Evolutionary conservation across 2,797 vertebrate species (phyloP).

Genomic region (Poeciliopsis turneri): DNA sequence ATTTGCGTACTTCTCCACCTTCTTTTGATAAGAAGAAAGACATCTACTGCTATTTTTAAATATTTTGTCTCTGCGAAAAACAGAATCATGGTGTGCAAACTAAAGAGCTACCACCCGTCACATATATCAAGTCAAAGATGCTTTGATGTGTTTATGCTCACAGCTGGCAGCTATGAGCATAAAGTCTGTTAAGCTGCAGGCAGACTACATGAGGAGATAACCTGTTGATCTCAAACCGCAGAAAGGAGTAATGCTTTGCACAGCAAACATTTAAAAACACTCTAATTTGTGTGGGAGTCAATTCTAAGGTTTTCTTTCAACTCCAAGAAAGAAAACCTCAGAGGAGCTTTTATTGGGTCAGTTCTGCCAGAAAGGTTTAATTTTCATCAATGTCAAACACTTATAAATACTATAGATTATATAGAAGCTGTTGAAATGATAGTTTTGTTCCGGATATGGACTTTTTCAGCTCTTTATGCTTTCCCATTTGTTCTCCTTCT

Average conservation of each 20-base stretch:
- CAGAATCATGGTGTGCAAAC: background rate
- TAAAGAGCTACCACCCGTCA: background rate
- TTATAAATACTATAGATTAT: background rate
- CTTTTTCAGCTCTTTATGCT: background rate
- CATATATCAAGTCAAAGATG: background rate
- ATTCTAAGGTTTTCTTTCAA: background rate
- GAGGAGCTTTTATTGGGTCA: background rate
- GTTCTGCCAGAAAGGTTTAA: background rate
- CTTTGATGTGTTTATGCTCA: background rate
- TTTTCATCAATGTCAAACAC: background rate
- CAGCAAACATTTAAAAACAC: background rate
- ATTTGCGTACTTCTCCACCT: background rate
- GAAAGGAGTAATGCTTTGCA: background rate
- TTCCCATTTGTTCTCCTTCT: background rate
- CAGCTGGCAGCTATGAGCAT: background rate
- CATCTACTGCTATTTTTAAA: background rate
- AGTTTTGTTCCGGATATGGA: background rate
- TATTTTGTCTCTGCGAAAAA: background rate
- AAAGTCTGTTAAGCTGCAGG: background rate
- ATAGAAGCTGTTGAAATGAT: background rate
- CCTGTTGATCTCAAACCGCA: background rate
- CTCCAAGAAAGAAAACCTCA: background rate
- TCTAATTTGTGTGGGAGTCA: background rate
- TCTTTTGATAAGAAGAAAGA: background rate
- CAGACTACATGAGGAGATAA: background rate